Base-by-base conservation (phyloP, 1,140 invertebrate species). In the Drosophila varians region DNA sequence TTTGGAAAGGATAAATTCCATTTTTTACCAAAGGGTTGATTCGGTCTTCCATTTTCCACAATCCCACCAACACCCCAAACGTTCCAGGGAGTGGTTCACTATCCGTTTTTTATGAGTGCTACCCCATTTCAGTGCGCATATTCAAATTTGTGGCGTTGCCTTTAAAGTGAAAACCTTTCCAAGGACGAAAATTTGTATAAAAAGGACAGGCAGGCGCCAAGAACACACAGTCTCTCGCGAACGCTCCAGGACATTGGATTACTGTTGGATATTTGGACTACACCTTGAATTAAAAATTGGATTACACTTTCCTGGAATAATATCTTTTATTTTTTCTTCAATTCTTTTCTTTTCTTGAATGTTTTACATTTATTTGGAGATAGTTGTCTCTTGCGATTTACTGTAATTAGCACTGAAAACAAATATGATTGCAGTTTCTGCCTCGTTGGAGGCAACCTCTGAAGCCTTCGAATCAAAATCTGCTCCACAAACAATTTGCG, bases 91-190 rank as follows among this genome's bases (percentile, higher is more conserved):
- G 36, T 4, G 36, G 34, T 14, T 16, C 42, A 57, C 46, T 56
- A 73, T 61, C 47, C 52, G 58, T 64, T 65, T 38, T 49, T 46
- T 60, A 40, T 54, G 48, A 31, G 18, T 18, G 38, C 52, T 23
- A 47, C 54, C 54, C 60, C 42, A 34, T 51, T 64, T 52, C 71
- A 65, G 46, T 84, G 80, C 80, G 80, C 80, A 84, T 84, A 84
- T 84, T 84, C 80, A 84, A 84, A 84, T 84, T 74, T 8, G 12
- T n/a, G 4, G 2, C 0, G 12, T 12, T 12, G 8, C 4, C 21
- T 80, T 84, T 73, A 84, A 84, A 76, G 68, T 72, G 79, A 65
- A 78, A 84, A 36, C 16, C 26, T 34, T 84, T 78, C 75, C 71
- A 84, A 38, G 18, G 16, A 19, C 3, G n/a, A 0, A 2, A n/a